phyloP scores from a whole-genome alignment of 2,888 invertebrate genomes.

The Eudasyphora cyanicolor region DNA sequence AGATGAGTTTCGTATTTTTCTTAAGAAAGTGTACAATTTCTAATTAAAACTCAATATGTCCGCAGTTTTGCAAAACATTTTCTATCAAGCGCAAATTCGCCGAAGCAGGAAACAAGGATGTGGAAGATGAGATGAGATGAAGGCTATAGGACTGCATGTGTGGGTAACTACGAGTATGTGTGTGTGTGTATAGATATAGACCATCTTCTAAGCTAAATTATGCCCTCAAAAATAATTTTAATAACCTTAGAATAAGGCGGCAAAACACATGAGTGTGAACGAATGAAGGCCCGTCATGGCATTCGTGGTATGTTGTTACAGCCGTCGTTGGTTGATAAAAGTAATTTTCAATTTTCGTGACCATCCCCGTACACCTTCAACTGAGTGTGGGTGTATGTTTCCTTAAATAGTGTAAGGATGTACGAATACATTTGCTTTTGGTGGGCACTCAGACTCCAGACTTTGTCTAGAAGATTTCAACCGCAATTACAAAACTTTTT shows the following conservation, averaged over 20 bases:
- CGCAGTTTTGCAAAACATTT: conserved; percentile 33
- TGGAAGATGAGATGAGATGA: background rate
- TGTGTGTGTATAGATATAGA: conserved; percentile 23
- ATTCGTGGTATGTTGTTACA: conserved; percentile 45
- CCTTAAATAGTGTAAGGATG: background rate
- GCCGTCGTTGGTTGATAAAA: conserved; percentile 50
- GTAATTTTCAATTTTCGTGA: conserved; percentile 65
- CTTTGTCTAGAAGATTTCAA: conserved; percentile 55
- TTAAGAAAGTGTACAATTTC: conserved; percentile 60
- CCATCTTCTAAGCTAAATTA: conserved; percentile 54
- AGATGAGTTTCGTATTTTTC: conserved; percentile 29
- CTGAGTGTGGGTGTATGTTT: background rate
- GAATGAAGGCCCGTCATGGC: too few relatives aligned
- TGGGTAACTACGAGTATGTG: background rate
- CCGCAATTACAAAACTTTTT: conserved; percentile 64
- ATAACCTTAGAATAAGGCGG: conserved; percentile 51
- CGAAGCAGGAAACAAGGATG: background rate
- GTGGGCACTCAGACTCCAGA: background rate
- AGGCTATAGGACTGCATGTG: background rate
- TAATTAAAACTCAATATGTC: conserved; percentile 65
- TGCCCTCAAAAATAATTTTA: conserved; percentile 66
- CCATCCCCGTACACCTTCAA: conserved; percentile 31
- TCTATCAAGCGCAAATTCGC: conserved; percentile 22
- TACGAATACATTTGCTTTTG: background rate
- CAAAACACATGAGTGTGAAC: conserved; percentile 18